phyloP scores from a whole-genome alignment of 2,888 invertebrate species.

The Lomographa bimaculata region DNA sequence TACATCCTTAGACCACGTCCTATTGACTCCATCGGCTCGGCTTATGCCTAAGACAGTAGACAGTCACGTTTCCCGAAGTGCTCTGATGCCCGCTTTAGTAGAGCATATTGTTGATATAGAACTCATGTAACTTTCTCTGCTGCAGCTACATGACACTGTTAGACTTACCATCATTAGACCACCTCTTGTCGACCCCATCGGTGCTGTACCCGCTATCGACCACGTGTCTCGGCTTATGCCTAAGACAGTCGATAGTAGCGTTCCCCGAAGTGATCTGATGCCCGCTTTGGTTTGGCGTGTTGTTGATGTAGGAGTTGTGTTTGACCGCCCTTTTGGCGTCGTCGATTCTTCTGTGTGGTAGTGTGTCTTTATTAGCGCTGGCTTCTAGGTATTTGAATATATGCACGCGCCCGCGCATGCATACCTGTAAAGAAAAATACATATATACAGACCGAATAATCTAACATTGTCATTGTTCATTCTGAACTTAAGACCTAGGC shows the following conservation, averaged over 20 bases:
- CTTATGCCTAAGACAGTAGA: too few relatives aligned
- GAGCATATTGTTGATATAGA: too few relatives aligned
- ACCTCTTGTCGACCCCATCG: conserved; percentile 91
- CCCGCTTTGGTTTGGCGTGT: conserved; percentile 52
- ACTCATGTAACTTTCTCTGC: too few relatives aligned
- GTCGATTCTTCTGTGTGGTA: conserved; percentile 77
- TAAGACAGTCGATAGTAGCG: conserved; percentile 75
- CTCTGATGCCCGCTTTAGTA: too few relatives aligned
- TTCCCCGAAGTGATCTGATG: conserved; percentile 74
- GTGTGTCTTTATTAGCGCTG: conserved; percentile 89
- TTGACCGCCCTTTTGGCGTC: conserved; percentile 73
- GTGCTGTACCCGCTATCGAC: conserved; percentile 96
- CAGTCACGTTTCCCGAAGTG: too few relatives aligned
- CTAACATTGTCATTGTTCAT: too few relatives aligned
- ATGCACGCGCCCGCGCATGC: conserved; percentile 96
- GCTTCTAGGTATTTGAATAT: conserved; percentile 97
- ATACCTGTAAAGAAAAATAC: conserved; percentile 84
- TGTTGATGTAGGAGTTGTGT: conserved; percentile 68
- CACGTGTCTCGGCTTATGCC: conserved; percentile 85
- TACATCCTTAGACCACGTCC: too few relatives aligned
- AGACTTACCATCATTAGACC: conserved; percentile 90
- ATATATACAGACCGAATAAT: too few relatives aligned
- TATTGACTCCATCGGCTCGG: too few relatives aligned
- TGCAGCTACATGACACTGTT: too few relatives aligned
- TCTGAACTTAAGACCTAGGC: too few relatives aligned